Percentiles rank a stretch among this genome's conserved stretches.
Conservation (phyloP, 2,113 vertebrate genomes). For the Patagioenas fasciata region DNA sequence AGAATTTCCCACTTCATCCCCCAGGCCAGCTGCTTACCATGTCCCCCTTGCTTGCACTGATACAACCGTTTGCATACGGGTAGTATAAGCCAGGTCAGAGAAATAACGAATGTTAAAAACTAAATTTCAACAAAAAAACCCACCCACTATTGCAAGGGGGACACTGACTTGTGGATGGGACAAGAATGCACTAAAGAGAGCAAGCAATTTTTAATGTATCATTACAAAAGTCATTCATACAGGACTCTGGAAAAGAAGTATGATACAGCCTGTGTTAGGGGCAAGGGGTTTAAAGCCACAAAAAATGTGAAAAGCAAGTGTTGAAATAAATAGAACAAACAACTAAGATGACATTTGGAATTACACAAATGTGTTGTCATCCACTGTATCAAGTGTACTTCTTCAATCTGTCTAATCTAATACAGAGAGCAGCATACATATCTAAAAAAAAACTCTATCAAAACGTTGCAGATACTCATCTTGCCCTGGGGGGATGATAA, state of each 20-base stretch:
- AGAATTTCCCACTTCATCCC: constrained; percentile 59
- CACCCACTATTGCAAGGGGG: background rate
- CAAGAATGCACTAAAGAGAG: background rate
- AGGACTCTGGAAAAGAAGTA: background rate
- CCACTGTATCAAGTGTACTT: background rate
- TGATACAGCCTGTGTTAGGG: background rate
- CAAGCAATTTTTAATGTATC: background rate
- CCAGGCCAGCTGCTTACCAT: constrained; percentile 51
- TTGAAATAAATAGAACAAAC: constrained; percentile 33
- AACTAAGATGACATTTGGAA: constrained; percentile 24
- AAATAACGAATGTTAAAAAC: background rate
- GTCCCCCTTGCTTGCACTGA: constrained; percentile 13
- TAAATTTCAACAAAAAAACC: background rate
- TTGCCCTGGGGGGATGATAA: background rate
- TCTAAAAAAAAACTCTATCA: background rate
- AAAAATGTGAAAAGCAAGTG: constrained; percentile 3
- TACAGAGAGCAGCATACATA: background rate
- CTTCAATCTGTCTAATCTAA: constrained; percentile 14
- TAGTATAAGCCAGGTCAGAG: background rate
- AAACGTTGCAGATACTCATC: constrained; percentile 21
- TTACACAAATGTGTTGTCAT: background rate
- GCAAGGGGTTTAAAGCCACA: background rate
- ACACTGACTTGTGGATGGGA: background rate
- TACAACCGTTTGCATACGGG: background rate
- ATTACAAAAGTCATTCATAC: background rate